These are phyloP conservation scores for Coenonympha arcania DNA, from an alignment of 2,888 invertebrate genomes.

Conservation along the genomic window DNA sequence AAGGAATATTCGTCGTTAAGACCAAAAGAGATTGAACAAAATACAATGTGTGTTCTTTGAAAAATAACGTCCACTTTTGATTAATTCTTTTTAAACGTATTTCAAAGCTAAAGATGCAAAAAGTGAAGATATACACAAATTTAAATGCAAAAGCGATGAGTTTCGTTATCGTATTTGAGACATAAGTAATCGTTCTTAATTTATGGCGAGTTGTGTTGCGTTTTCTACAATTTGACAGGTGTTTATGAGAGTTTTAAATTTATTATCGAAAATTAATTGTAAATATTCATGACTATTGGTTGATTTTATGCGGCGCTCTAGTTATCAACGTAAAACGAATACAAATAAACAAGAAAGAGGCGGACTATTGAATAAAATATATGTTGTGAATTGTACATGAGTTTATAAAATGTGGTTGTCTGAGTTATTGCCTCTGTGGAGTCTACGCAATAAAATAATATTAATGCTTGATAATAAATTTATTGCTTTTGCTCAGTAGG, in stretches of 20 bases:
- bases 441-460: constrained; percentile 6
- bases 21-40: too few species aligned
- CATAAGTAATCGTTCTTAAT: constrained; percentile 4
- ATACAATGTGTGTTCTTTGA: too few species aligned
- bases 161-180: background rate
- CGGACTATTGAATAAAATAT: constrained; percentile 13
- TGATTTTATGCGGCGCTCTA: constrained; percentile 11
- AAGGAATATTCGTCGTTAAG: too few species aligned
- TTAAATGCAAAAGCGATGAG: background rate
- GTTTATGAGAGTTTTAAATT: constrained; percentile 14
- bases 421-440: constrained; percentile 4
- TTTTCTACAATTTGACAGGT: constrained; percentile 10
- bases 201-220: constrained; percentile 1
- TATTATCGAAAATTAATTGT: constrained; percentile 11
- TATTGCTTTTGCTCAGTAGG: background rate
- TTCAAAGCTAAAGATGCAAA: background rate
- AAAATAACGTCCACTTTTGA: too few species aligned
- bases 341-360: constrained; percentile 21
- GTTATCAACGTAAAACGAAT: constrained; percentile 19
- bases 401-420: constrained; percentile 4
- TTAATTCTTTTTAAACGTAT: too few species aligned
- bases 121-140: background rate
- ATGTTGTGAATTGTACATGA: constrained; percentile 9
- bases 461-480: background rate
- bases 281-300: constrained; percentile 13